phyloP scores from a whole-genome alignment of 1,140 invertebrate species.

The Sarcophaga bullata region DNA sequence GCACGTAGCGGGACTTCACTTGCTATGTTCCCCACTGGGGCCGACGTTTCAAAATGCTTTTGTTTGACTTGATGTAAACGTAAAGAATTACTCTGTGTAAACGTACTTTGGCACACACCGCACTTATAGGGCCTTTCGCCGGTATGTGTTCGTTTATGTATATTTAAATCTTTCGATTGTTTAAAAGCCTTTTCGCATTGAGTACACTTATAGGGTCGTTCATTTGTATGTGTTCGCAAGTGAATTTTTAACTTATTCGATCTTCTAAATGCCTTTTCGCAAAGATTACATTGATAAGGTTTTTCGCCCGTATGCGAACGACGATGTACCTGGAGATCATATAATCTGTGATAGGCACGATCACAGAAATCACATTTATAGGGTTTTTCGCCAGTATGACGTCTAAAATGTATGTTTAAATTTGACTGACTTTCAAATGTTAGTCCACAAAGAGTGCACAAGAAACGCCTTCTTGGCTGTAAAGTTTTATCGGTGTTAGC shows the following conservation, averaged over 20 bases:
- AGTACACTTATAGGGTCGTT: conserved; percentile 20
- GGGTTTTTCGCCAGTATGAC: conserved; percentile 42
- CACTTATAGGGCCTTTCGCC: conserved; percentile 29
- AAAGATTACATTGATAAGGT: conserved; percentile 21
- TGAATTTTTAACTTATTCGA: conserved; percentile 35
- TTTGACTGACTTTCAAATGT: conserved; percentile 16
- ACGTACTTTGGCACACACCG: conserved; percentile 18
- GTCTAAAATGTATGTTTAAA: conserved; percentile 28
- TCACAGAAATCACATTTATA: conserved; percentile 41
- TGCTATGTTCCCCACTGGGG: not conserved
- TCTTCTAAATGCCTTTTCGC: conserved; percentile 18
- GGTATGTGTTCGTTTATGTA: conserved; percentile 27
- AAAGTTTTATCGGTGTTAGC: not conserved
- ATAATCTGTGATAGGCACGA: not conserved
- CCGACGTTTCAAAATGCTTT: not conserved
- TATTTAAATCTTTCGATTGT: conserved; percentile 35
- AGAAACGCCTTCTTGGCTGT: not conserved
- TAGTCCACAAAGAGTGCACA: conserved; percentile 12
- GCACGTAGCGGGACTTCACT: not conserved
- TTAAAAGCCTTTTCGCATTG: conserved; percentile 35
- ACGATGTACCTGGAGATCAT: not conserved
- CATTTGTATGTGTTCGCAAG: conserved; percentile 23
- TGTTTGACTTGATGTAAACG: conserved; percentile 7
- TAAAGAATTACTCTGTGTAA: conserved; percentile 29
- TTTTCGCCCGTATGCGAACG: conserved; percentile 30